These are phyloP conservation scores for Chaetophractus vellerosus DNA, from an alignment of 2,797 vertebrate species.

Conservation along the genomic window DNA sequence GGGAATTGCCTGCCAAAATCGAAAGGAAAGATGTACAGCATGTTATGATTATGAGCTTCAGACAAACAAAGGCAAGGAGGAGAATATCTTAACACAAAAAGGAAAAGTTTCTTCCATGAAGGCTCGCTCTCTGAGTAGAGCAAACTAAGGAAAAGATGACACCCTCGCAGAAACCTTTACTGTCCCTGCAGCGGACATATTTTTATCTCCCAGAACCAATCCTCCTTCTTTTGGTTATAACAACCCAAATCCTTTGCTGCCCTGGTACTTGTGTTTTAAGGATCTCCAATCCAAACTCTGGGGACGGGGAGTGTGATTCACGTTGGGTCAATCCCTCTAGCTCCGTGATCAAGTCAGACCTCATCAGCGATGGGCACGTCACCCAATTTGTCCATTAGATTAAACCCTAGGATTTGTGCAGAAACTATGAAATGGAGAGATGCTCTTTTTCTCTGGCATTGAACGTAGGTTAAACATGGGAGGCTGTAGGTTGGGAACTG, in stretches of 20 bases:
- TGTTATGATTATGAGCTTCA: slow-evolving; percentile 69
- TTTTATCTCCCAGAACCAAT: neutral
- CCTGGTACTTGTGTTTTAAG: neutral
- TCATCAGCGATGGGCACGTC: neutral
- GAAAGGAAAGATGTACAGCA: slow-evolving; percentile 62
- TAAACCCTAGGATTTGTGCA: neutral
- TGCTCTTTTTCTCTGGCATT: neutral
- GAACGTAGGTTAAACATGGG: neutral
- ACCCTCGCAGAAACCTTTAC: slow-evolving; percentile 24
- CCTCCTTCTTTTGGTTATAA: neutral
- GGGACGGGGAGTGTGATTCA: neutral
- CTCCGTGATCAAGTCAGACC: neutral
- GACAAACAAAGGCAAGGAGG: slow-evolving; percentile 64
- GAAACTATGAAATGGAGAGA: neutral
- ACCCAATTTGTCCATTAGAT: neutral
- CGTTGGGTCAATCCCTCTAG: neutral
- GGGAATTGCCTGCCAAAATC: slow-evolving; percentile 54
- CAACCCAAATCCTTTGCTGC: neutral
- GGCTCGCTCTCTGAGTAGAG: neutral
- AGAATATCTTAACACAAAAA: slow-evolving; percentile 71
- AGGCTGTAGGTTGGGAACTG: neutral
- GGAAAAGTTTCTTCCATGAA: slow-evolving; percentile 56
- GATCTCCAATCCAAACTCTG: neutral
- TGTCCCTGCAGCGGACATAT: neutral
- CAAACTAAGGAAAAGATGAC: slow-evolving; percentile 46